phyloP scores from a whole-genome alignment of 1,140 invertebrate genomes.

The Brachionus plicatilis region DNA sequence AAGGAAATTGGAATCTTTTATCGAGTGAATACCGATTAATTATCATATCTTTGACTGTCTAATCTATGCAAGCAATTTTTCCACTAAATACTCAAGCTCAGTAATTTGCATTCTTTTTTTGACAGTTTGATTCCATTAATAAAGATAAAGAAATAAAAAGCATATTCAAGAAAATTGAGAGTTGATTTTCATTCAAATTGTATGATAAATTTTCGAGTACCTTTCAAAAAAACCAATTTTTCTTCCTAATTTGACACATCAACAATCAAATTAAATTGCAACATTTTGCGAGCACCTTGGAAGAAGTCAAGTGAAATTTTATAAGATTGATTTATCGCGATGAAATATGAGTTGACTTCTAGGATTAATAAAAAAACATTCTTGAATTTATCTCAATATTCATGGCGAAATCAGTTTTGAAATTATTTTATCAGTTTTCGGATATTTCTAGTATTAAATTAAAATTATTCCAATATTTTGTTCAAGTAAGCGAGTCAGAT shows the following conservation, averaged over 20 bases:
- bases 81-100: neutral
- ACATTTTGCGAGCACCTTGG: conserved; percentile 4
- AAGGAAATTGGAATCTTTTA: conserved; percentile 17
- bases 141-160: neutral
- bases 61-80: neutral
- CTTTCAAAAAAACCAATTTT: conserved; percentile 16
- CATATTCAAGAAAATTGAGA: neutral
- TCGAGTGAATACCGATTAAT: conserved; percentile 31
- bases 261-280: neutral
- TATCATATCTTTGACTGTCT: conserved; percentile 11
- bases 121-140: neutral
- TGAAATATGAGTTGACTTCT: neutral
- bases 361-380: conserved; percentile 3
- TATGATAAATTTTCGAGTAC: conserved; percentile 1
- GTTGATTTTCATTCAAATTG: neutral
- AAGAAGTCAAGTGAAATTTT: neutral
- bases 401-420: neutral
- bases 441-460: conserved; percentile 13
- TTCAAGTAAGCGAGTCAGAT: conserved; percentile 25
- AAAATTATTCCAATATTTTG: conserved; percentile 14
- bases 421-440: conserved; percentile 15
- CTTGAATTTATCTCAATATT: neutral
- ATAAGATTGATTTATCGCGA: neutral
- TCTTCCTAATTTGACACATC: neutral
- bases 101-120: neutral